phyloP scores from a whole-genome alignment of 2,888 invertebrate genomes.

The Stegophylla sp. region DNA sequence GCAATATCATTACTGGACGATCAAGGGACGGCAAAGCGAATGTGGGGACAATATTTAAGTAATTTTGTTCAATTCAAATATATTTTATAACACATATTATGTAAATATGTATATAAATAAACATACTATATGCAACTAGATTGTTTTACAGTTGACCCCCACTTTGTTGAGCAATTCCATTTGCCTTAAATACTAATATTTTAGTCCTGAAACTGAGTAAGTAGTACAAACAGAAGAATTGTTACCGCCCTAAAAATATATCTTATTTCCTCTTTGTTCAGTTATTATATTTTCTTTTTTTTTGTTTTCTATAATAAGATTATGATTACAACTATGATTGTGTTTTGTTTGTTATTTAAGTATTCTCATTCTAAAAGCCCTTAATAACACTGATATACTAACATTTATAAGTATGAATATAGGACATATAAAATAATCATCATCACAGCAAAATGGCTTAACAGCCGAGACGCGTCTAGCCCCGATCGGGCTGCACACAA shows the following conservation, averaged over 20 bases:
- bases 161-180: slow-evolving; percentile 58
- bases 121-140: slow-evolving; percentile 32
- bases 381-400: slow-evolving; percentile 51
- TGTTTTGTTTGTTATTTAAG: slow-evolving; percentile 30
- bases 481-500: slow-evolving; percentile 48
- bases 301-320: slow-evolving; percentile 7
- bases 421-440: slow-evolving; percentile 58
- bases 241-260: slow-evolving; percentile 44
- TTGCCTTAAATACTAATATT: slow-evolving; percentile 54
- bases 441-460: slow-evolving; percentile 58
- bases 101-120: not conserved
- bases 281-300: not conserved
- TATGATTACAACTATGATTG: slow-evolving; percentile 17
- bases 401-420: slow-evolving; percentile 58
- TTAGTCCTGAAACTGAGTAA: slow-evolving; percentile 44
- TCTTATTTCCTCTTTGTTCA: slow-evolving; percentile 41
- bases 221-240: slow-evolving; percentile 48
- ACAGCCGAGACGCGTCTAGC: slow-evolving; percentile 48
- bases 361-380: slow-evolving; percentile 48
- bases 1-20: slow-evolving; percentile 41
- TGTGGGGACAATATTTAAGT: slow-evolving; percentile 32
- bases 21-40: slow-evolving; percentile 54
- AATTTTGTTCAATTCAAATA: slow-evolving; percentile 43
- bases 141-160: slow-evolving; percentile 51
- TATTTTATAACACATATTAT: slow-evolving; percentile 20